Conservation (phyloP, 2,797 vertebrate species). For the Chrysolophus pictus region DNA sequence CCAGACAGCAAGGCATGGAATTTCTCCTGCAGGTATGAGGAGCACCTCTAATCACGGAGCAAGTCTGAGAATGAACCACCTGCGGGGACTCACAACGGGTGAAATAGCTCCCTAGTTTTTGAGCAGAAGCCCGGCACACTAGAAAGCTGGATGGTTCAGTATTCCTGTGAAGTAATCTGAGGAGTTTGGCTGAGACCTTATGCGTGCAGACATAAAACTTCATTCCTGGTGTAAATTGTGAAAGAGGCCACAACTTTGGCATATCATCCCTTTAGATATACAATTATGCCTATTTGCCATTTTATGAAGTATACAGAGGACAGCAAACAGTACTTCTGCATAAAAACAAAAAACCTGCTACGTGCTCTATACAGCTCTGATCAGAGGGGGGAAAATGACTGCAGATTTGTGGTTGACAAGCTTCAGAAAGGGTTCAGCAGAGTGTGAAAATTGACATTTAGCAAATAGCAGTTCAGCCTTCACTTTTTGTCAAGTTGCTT, state of each 20-base stretch:
- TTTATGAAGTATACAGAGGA: neutral
- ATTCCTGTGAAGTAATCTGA: neutral
- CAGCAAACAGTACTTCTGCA: constrained; percentile 22
- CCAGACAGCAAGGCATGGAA: neutral
- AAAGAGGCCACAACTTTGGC: neutral
- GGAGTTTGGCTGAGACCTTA: neutral
- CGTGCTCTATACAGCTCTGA: constrained; percentile 25
- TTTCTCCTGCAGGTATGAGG: neutral
- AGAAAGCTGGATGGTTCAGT: neutral
- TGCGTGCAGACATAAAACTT: neutral
- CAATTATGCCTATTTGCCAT: neutral
- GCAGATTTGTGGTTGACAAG: constrained; percentile 49
- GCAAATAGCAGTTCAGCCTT: constrained; percentile 41
- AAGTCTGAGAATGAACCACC: fast-evolving
- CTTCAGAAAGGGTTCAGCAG: constrained; percentile 61
- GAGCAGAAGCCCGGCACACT: neutral
- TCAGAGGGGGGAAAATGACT: constrained; percentile 33
- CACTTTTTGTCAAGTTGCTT: neutral
- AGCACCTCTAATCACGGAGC: neutral
- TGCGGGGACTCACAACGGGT: neutral
- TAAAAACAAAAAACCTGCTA: constrained; percentile 42
- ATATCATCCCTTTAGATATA: neutral
- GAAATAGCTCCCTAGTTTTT: neutral
- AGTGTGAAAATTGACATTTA: constrained; percentile 69
- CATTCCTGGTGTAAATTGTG: neutral